Conservation (phyloP, 2,113 vertebrate species). For the Coptodon bakossiorum region DNA sequence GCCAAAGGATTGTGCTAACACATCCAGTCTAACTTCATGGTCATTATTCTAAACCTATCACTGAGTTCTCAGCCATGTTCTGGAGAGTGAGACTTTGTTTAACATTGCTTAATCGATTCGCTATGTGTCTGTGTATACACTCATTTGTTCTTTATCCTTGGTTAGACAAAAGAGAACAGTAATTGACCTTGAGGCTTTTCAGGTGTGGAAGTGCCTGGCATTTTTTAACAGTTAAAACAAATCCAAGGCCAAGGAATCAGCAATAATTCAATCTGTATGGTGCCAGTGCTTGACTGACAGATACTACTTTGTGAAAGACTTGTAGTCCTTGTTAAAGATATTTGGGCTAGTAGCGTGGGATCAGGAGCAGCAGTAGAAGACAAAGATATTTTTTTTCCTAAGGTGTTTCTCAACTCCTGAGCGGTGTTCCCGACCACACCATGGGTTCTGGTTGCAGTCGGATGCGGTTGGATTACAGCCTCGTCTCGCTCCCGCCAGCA, state of each 20-base stretch:
- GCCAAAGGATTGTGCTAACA: constrained; percentile 52
- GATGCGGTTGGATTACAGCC: constrained; percentile 57
- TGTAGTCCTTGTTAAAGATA: constrained; percentile 26
- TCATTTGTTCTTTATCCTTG: constrained; percentile 45
- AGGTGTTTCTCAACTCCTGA: constrained; percentile 47
- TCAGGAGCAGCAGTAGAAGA: constrained; percentile 28
- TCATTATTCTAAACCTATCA: constrained; percentile 47
- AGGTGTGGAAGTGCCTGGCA: constrained; percentile 16
- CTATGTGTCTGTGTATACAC: constrained; percentile 47
- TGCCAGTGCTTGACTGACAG: constrained; percentile 10
- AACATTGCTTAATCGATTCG: constrained; percentile 47
- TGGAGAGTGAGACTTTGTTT: constrained; percentile 50
- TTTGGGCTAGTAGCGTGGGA: not conserved
- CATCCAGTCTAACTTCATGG: constrained; percentile 47
- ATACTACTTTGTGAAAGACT: not conserved
- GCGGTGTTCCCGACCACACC: constrained; percentile 29
- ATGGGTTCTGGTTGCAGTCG: constrained; percentile 53
- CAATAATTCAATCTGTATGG: constrained; percentile 15
- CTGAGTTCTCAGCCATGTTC: constrained; percentile 14
- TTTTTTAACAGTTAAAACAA: constrained; percentile 30
- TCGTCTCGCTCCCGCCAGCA: constrained; percentile 36
- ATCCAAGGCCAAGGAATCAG: not conserved
- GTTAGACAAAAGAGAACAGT: constrained; percentile 9
- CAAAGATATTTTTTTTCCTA: constrained; percentile 30
- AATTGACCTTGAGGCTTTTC: constrained; percentile 38